Base-by-base conservation (phyloP, 2,113 vertebrate genomes). In the Lonchura striata region DNA sequence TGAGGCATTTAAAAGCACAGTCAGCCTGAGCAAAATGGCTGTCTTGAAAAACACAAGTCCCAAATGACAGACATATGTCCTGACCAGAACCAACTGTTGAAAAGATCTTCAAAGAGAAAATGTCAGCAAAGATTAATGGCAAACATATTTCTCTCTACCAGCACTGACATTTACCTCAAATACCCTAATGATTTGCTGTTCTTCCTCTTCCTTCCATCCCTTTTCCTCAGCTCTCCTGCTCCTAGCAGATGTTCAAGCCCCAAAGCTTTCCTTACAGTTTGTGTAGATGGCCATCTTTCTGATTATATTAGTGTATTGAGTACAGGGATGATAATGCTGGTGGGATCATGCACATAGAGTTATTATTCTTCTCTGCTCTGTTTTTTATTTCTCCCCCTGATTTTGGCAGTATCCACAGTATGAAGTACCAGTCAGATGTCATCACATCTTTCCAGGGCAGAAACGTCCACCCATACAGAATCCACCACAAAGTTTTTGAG, bases 91-190 rank as follows among this genome's bases (percentile, higher is more conserved):
- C 30, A 83, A 42, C 24, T 37, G 46, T 37, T 59, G 80, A 85
- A 82, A 87, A 25, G 35, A 71, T 56, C 83, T 82, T 95, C 53
- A 82, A 92, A 94, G 75, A 80, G 71, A 70, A 95, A 97, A 90
- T 75, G 68, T 86, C 82, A 93, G 71, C 63, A 82, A 69, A 90
- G 52, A 24, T 92, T 92, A 94, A 53, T 33, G 56, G 81, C 44
- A 92, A 91, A 86, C 79, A 28, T 10, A 72, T 72, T 87, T 57
- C 50, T 91, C 63, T 59, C 27, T 69, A 76, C 54, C 24, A 17
- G 37, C 42, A 59, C 50, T 95, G 78, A 94, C 71, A 95, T 90
- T 91, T 95, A 89, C 86, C 68, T 93, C 70, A 44, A 49, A 81
- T 23, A 91, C 64, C 25, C 54, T 2, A 3, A 86, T 52, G 83